A percentile compares a stretch with the other conserved stretches of the same genome.
These are phyloP conservation scores for Conger conger DNA, from an alignment of 2,113 vertebrate species.

Conservation along the genomic window DNA sequence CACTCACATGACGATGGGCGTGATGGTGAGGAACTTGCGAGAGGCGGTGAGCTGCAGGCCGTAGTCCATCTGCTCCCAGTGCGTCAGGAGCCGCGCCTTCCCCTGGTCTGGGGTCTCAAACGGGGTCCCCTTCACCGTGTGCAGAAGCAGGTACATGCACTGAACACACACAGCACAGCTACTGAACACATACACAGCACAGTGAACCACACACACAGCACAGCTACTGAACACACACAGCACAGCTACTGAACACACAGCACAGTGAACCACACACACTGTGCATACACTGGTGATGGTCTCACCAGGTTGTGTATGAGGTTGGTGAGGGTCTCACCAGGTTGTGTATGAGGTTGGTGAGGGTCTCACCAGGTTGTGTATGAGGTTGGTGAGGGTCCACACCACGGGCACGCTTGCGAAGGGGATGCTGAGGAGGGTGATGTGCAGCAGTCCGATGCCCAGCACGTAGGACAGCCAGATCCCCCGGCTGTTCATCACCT, in stretches of 20 bases:
- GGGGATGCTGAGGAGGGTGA: slow-evolving; percentile 93
- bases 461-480: slow-evolving; percentile 96
- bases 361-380: slow-evolving; percentile 96
- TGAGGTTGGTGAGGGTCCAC: slow-evolving; percentile 96
- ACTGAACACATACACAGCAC: slow-evolving; percentile 15
- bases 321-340: too few relatives aligned
- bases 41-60: slow-evolving; percentile 97
- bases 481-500: slow-evolving; percentile 96
- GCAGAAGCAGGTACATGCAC: slow-evolving; percentile 98
- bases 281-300: too few relatives aligned
- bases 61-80: slow-evolving; percentile 97
- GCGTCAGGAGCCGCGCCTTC: slow-evolving; percentile 91
- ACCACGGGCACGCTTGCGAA: slow-evolving; percentile 94
- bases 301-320: too few relatives aligned
- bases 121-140: slow-evolving; percentile 96
- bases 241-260: slow-evolving; percentile 33
- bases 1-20: slow-evolving; percentile 93
- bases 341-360: too few relatives aligned
- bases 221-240: slow-evolving; percentile 48
- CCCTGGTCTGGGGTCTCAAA: slow-evolving; percentile 98
- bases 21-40: slow-evolving; percentile 97
- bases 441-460: slow-evolving; percentile 91
- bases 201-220: background rate
- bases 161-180: slow-evolving; percentile 39
- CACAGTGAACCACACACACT: background rate